Percentiles rank a stretch among this genome's conserved stretches.
These are phyloP conservation scores for Halictus rubicundus DNA, from an alignment of 1,140 invertebrate genomes.

Conservation along the genomic window DNA sequence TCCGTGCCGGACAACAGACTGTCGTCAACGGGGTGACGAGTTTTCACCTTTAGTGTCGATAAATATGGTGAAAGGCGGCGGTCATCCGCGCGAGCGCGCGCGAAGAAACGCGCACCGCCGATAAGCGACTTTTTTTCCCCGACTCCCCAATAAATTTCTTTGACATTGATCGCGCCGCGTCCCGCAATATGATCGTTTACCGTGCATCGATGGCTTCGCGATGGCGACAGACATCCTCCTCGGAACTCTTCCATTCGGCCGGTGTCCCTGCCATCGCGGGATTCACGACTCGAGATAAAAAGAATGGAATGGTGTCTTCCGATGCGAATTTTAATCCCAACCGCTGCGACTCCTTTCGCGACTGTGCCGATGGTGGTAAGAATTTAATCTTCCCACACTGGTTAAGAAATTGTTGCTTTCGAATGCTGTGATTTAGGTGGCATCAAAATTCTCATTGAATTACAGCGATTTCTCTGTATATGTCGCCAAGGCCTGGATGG, in stretches of 20 bases:
- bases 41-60: constrained; percentile 63
- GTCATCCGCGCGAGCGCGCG: neutral
- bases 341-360: no score
- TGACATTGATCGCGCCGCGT: constrained; percentile 26
- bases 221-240: neutral
- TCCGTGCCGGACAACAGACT: constrained; percentile 27
- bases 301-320: neutral
- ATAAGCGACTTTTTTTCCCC: constrained; percentile 47
- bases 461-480: no score
- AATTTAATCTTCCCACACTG: no score
- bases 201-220: constrained; percentile 6
- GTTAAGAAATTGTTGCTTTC: no score
- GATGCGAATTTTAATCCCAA: neutral
- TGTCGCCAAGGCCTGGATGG: no score
- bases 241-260: constrained; percentile 31
- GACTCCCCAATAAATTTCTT: constrained; percentile 59
- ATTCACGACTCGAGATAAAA: constrained; percentile 2
- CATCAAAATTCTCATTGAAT: no score
- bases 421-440: no score
- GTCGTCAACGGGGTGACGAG: constrained; percentile 59
- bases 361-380: no score
- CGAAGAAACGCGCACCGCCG: neutral
- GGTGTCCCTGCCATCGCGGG: constrained; percentile 1
- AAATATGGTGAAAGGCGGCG: constrained; percentile 62
- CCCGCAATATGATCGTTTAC: constrained; percentile 39